Conservation (phyloP, 2,888 invertebrate species). For the Zygaena filipendulae region DNA sequence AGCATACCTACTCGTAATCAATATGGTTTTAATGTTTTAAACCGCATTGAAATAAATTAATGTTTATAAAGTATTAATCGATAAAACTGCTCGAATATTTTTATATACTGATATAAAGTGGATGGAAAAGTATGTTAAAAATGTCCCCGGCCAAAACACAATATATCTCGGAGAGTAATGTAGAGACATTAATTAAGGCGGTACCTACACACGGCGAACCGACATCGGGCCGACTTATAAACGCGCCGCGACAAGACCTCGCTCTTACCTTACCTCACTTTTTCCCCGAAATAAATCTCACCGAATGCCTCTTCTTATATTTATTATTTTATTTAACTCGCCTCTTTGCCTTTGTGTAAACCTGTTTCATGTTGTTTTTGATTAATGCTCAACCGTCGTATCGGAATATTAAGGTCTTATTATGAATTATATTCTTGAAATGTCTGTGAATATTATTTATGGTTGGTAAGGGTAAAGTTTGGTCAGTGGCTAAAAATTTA, state of each 20-base stretch:
- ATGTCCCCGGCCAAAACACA: constrained; percentile 28
- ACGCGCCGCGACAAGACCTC: constrained; percentile 52
- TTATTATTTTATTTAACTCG: constrained; percentile 62
- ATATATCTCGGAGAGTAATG: constrained; percentile 42
- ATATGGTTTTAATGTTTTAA: too few species aligned
- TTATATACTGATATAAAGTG: constrained; percentile 9
- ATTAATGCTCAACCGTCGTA: constrained; percentile 50
- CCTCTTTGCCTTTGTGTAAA: constrained; percentile 57
- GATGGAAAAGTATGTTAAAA: constrained; percentile 26
- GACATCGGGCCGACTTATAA: constrained; percentile 49
- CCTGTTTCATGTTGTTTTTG: constrained; percentile 52
- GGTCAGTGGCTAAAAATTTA: too few species aligned
- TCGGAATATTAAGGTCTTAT: constrained; percentile 48
- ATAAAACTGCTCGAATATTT: constrained; percentile 6
- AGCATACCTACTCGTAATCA: too few species aligned
- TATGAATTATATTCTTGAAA: constrained; percentile 48
- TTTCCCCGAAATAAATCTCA: constrained; percentile 65
- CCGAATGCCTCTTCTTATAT: constrained; percentile 55
- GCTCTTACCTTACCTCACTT: constrained; percentile 49
- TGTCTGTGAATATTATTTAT: too few species aligned
- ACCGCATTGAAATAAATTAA: too few species aligned
- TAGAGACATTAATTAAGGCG: constrained; percentile 53
- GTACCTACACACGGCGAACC: constrained; percentile 41
- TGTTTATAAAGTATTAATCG: too few species aligned
- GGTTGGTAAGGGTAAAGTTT: too few species aligned